Conservation (phyloP, 2,888 invertebrate genomes). For the Diadegma fenestrale region DNA sequence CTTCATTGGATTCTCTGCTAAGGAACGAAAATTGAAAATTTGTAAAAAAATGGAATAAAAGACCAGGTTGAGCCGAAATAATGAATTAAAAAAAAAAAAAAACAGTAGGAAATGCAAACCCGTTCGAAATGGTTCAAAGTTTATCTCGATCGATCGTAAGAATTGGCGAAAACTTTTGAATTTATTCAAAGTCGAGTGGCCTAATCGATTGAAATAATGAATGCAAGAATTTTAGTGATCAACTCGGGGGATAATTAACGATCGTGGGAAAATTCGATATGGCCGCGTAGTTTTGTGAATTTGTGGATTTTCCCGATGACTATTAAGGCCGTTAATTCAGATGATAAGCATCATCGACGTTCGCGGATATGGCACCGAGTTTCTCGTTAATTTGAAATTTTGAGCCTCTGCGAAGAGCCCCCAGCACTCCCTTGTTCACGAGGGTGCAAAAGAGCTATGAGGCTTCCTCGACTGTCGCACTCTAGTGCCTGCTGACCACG, state of each 20-base stretch:
- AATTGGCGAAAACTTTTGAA: background rate
- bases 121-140: background rate
- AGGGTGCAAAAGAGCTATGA: conserved; percentile 36
- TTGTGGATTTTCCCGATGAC: conserved; percentile 13
- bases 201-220: background rate
- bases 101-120: background rate
- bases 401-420: conserved; percentile 16
- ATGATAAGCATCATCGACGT: conserved; percentile 51
- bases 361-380: conserved; percentile 39
- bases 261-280: background rate
- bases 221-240: background rate
- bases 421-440: conserved; percentile 7
- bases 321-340: conserved; percentile 57
- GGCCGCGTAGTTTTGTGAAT: background rate
- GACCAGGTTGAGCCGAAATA: background rate
- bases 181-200: background rate
- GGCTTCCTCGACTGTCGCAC: conserved; percentile 18
- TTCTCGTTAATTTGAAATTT: conserved; percentile 58
- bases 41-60: background rate
- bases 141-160: background rate
- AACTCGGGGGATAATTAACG: background rate
- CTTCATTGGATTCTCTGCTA: background rate
- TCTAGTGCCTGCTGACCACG: conserved; percentile 49
- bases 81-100: background rate
- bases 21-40: background rate